These are phyloP conservation scores for Hydropsyche betteni DNA, from an alignment of 2,888 invertebrate species.

Conservation along the genomic window DNA sequence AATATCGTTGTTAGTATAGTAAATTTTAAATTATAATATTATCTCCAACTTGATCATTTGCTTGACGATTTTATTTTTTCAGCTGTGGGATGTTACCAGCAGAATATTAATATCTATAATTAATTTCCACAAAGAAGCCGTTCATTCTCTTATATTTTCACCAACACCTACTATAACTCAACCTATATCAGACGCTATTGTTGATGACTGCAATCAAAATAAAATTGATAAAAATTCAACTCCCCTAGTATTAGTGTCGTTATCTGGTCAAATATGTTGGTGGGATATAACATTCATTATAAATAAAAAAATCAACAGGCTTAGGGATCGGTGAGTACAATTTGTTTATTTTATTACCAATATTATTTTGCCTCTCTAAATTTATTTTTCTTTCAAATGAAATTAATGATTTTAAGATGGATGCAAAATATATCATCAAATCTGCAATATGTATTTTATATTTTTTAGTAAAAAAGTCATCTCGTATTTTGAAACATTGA, in stretches of 20 bases:
- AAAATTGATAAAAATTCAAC: constrained; percentile 51
- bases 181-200: constrained; percentile 29
- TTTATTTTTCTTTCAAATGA: no score
- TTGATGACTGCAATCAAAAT: neutral
- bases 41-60: no score
- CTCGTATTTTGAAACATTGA: neutral
- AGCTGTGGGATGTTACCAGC: constrained; percentile 65
- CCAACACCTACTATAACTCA: constrained; percentile 57
- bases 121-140: constrained; percentile 65
- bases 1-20: constrained; percentile 67
- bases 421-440: no score
- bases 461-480: neutral
- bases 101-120: constrained; percentile 60
- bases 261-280: constrained; percentile 69
- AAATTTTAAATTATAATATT: no score
- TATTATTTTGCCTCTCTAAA: no score
- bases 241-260: constrained; percentile 65
- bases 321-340: no score
- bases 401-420: no score
- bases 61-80: constrained; percentile 46
- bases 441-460: no score
- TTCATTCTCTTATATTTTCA: constrained; percentile 66
- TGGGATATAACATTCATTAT: constrained; percentile 64
- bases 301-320: constrained; percentile 50
- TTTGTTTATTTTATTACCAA: no score